phyloP scores from a whole-genome alignment of 1,140 invertebrate species.

The Anastatus disparis region DNA sequence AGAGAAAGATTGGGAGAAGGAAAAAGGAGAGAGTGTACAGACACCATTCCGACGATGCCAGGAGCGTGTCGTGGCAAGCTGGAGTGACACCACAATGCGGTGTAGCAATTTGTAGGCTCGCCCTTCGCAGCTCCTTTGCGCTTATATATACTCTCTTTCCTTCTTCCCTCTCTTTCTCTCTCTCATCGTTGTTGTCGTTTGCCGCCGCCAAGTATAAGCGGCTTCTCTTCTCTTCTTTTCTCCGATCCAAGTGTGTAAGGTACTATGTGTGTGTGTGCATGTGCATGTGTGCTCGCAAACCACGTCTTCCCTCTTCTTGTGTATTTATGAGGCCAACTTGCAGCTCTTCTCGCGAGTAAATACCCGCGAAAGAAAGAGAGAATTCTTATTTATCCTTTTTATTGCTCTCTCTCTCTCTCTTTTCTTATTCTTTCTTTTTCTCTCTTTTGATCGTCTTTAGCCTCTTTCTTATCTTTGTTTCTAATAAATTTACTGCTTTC shows the following conservation, averaged over 20 bases:
- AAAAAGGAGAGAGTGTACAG: slow-evolving; percentile 37
- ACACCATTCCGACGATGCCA: slow-evolving; percentile 68
- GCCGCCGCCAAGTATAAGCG: neutral
- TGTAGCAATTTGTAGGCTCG: slow-evolving; percentile 69
- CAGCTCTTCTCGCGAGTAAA: neutral
- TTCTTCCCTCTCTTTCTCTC: neutral
- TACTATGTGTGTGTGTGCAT: too few species aligned
- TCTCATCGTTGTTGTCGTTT: neutral
- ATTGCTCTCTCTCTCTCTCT: neutral
- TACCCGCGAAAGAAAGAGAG: neutral
- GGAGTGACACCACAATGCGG: slow-evolving; percentile 68
- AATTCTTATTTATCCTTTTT: neutral
- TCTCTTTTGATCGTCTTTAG: neutral
- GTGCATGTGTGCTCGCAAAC: neutral
- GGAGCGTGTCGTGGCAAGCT: slow-evolving; percentile 63
- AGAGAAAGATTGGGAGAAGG: neutral
- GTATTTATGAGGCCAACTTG: slow-evolving; percentile 50
- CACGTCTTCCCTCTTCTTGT: slow-evolving; percentile 30
- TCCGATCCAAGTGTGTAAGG: neutral
- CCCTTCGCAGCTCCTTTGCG: slow-evolving; percentile 59
- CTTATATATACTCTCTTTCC: too few species aligned
- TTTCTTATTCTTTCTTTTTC: neutral
- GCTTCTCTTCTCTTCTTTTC: slow-evolving; percentile 5
- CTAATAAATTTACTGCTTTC: slow-evolving; percentile 18
- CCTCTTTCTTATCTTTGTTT: slow-evolving; percentile 13